Percentiles rank a stretch among this genome's conserved stretches.
phyloP scores from a whole-genome alignment of 2,113 vertebrate genomes.

The Ailurus styani region DNA sequence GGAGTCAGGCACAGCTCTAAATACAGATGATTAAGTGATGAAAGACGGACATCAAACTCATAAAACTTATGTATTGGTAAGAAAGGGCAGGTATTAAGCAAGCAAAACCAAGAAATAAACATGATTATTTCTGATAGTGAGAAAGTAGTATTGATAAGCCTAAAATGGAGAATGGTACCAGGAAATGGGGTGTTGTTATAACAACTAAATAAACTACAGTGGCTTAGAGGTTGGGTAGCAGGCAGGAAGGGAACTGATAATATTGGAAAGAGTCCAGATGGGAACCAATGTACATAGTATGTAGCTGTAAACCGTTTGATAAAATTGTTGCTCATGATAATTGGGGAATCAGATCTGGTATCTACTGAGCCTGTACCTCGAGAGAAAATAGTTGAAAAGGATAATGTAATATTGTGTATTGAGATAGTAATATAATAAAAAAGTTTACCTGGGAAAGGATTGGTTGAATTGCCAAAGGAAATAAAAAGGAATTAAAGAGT shows the following conservation, averaged over 20 bases:
- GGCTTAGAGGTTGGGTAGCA: background rate
- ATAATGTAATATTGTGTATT: background rate
- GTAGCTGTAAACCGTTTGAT: background rate
- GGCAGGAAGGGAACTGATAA: background rate
- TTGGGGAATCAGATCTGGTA: background rate
- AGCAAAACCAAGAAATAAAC: background rate
- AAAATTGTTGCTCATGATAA: background rate
- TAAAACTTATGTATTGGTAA: background rate
- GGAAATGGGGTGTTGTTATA: background rate
- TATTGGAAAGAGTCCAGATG: background rate
- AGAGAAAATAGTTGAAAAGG: background rate
- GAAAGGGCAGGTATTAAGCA: background rate
- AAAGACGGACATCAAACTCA: background rate
- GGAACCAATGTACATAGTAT: background rate
- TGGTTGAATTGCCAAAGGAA: background rate
- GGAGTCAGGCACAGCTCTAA: background rate
- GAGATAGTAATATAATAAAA: background rate
- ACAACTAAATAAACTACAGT: background rate
- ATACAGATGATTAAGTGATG: background rate
- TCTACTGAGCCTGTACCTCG: background rate
- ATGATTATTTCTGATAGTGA: background rate
- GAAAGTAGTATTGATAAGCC: background rate
- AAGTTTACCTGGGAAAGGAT: background rate
- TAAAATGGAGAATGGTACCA: background rate
- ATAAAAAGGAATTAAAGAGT: background rate